A percentile compares a stretch with the other conserved stretches of the same genome.
Evolutionary conservation across 2,113 vertebrate species (phyloP).

Genomic region (Eptesicus fuscus): DNA sequence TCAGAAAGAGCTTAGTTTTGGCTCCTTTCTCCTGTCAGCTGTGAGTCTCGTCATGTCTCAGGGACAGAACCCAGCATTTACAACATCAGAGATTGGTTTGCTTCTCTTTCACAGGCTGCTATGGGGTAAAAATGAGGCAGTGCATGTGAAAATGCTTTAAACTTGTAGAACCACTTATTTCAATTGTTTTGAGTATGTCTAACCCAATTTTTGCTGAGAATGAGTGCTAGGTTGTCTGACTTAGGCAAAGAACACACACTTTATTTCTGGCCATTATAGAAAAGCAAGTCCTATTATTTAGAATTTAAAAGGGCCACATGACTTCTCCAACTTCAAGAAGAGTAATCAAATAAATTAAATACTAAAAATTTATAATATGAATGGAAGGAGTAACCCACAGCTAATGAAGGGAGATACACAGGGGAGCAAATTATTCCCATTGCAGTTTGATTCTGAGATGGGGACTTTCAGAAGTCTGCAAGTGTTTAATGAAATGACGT

Average conservation of each 20-base stretch:
- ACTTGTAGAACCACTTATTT: not conserved
- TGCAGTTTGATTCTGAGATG: not conserved
- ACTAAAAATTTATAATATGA: not conserved
- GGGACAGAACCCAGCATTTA: not conserved
- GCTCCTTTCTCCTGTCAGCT: not conserved
- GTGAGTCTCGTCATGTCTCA: not conserved
- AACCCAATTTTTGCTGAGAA: not conserved
- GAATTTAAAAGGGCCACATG: not conserved
- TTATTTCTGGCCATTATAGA: not conserved
- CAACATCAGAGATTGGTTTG: not conserved
- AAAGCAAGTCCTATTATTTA: not conserved
- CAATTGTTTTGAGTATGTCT: not conserved
- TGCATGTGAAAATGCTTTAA: not conserved
- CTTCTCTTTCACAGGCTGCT: not conserved
- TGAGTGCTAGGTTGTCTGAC: not conserved
- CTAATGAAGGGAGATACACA: not conserved
- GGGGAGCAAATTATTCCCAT: not conserved
- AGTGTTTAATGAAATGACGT: not conserved
- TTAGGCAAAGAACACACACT: not conserved
- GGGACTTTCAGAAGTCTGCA: not conserved
- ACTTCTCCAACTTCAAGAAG: constrained; percentile 4
- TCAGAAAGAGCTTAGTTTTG: not conserved
- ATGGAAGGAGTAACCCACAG: not conserved
- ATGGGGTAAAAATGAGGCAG: not conserved
- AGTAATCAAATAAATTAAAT: constrained; percentile 1